Evolutionary conservation across 2,797 vertebrate genomes (phyloP).

Genomic region (Crocodylus rhombifer): DNA sequence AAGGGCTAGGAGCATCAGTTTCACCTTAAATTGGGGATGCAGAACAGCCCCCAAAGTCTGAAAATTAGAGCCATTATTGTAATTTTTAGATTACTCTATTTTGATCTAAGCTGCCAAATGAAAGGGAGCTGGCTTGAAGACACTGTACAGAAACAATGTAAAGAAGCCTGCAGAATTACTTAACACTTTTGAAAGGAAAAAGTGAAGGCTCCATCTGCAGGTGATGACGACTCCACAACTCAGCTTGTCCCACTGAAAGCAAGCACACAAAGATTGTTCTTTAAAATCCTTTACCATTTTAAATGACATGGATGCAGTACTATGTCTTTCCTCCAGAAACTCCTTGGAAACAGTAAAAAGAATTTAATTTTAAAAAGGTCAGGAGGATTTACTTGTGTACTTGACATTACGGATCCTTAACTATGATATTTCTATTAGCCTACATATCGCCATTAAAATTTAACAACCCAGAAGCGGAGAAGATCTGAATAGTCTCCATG

Average conservation of each 20-base stretch:
- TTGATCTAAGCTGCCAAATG: conserved; percentile 4
- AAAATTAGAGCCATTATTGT: neutral
- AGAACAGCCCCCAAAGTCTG: neutral
- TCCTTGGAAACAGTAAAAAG: neutral
- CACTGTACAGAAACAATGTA: conserved; percentile 59
- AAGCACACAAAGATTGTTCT: neutral
- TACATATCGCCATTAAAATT: neutral
- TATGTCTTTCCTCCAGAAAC: neutral
- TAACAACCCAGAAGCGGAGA: conserved; percentile 22
- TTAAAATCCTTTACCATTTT: neutral
- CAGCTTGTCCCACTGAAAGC: conserved; percentile 40
- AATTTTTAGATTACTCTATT: conserved; percentile 5
- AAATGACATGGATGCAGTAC: neutral
- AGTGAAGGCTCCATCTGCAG: conserved; percentile 12
- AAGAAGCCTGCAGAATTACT: conserved; percentile 63
- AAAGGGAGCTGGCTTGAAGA: conserved; percentile 40
- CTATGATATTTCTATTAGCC: neutral
- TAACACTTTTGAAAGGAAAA: neutral
- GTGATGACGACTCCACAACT: conserved; percentile 24
- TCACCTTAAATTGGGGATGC: conserved; percentile 10
- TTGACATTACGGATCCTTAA: neutral
- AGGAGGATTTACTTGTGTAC: neutral
- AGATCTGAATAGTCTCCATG: neutral
- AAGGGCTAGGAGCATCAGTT: neutral
- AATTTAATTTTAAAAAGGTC: neutral